Evolutionary conservation across 1,140 invertebrate genomes (phyloP), one percentile per base, ranked within the genome.

Genomic region (Sycobia sp.): DNA sequence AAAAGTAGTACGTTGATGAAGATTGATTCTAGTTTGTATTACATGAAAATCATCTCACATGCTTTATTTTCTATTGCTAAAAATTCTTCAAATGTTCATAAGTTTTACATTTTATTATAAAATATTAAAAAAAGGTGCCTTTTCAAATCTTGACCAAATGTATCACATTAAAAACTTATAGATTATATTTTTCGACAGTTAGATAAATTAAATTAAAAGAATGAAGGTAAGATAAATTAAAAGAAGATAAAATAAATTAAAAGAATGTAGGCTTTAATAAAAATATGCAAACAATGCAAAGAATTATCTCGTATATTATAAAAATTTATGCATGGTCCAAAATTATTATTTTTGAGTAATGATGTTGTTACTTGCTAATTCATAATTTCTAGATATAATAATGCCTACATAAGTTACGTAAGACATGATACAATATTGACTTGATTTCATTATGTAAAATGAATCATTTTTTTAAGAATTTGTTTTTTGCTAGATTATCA

Each of bases 361-460:
- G 22, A 47, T 29, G 20, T 47, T 43, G 47, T 54, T 54, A 54
- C 22, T 23, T 49, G 51, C 43, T 41, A 38, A 29, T 39, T 55
- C 10, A 23, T 56, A 51, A 60, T 9, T 43, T 25, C 14, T 53
- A 22, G 58, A n/a, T n/a, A n/a, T n/a, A n/a, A 44, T 62, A 38
- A 47, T 16, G 4, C 38, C n/a, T 53, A 54, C 38, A 5, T 29
- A 46, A 44, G 27, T 54, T 54, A 54, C 46, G 20, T 8, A 47
- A 47, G 46, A 23, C 5, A 44, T 16, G 44, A 41, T 61, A 62
- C 67, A 61, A 59, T 69, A 70, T 76, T 76, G 74, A 79, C 73
- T 79, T 78, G 76, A 81, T 79, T 79, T 76, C 76, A 77, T 79
- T 73, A 70, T 65, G 61, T 73, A 67, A 68, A 76, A 76, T 75